These are phyloP conservation scores for Volucella zonaria DNA, from an alignment of 2,888 invertebrate genomes.

Conservation along the genomic window DNA sequence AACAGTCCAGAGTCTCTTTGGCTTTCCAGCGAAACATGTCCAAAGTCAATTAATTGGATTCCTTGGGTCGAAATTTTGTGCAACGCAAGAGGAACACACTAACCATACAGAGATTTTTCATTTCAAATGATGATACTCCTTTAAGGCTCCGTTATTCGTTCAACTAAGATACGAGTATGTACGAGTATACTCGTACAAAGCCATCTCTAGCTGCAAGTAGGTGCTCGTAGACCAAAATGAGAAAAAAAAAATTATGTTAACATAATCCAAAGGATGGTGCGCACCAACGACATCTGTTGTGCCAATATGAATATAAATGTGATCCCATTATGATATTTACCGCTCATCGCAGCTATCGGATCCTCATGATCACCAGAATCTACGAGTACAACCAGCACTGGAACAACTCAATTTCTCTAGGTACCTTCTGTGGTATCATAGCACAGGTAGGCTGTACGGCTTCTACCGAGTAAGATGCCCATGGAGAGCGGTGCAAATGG, in stretches of 20 bases:
- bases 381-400: conserved; percentile 32
- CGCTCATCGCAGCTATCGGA: conserved; percentile 69
- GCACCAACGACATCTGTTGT: conserved; percentile 73
- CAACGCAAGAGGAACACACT: conserved; percentile 1
- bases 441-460: conserved; percentile 25
- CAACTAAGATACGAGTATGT: conserved; percentile 20
- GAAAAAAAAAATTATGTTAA: conserved; percentile 54
- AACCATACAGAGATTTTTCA: neutral
- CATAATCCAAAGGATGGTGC: conserved; percentile 72
- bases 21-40: conserved; percentile 61
- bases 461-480: conserved; percentile 12
- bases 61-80: conserved; percentile 45
- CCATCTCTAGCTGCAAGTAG: conserved; percentile 31
- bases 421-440: conserved; percentile 54
- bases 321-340: conserved; percentile 74
- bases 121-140: conserved; percentile 60
- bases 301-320: conserved; percentile 74
- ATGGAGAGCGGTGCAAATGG: conserved; percentile 24
- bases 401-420: conserved; percentile 70
- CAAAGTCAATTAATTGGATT: conserved; percentile 70
- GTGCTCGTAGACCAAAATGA: neutral
- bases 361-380: conserved; percentile 65
- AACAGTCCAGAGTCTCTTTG: conserved; percentile 7
- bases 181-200: conserved; percentile 13
- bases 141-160: conserved; percentile 65